These are phyloP conservation scores for Drosophila bipectinata DNA, from an alignment of 1,140 invertebrate genomes.

Conservation along the genomic window DNA sequence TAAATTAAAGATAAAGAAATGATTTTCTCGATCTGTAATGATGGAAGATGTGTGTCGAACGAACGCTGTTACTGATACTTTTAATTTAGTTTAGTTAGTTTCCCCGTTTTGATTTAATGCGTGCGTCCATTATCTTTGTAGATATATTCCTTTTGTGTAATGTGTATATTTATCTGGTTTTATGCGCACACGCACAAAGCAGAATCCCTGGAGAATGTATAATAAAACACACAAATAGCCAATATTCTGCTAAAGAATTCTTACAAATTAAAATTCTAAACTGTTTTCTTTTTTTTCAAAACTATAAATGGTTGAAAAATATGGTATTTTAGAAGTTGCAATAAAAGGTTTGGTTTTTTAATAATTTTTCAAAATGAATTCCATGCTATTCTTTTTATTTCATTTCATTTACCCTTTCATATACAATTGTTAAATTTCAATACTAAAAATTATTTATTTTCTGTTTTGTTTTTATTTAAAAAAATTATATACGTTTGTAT, in stretches of 20 bases:
- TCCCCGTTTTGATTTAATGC: slow-evolving; percentile 48
- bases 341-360: slow-evolving; percentile 22
- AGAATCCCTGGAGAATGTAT: slow-evolving; percentile 40
- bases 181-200: slow-evolving; percentile 35
- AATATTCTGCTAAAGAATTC: background rate
- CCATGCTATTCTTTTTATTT: slow-evolving; percentile 43
- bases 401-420: slow-evolving; percentile 28
- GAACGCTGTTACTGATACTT: slow-evolving; percentile 60
- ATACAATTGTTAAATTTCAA: slow-evolving; percentile 35
- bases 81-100: slow-evolving; percentile 73
- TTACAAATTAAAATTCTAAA: slow-evolving; percentile 3
- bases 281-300: background rate
- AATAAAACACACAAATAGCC: slow-evolving; percentile 49
- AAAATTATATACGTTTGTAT: slow-evolving; percentile 42
- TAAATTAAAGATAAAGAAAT: background rate
- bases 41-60: slow-evolving; percentile 14
- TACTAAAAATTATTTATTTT: slow-evolving; percentile 38
- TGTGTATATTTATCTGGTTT: slow-evolving; percentile 69
- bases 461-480: slow-evolving; percentile 48
- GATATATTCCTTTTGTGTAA: slow-evolving; percentile 46
- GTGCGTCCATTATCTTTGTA: slow-evolving; percentile 47
- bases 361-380: slow-evolving; percentile 24
- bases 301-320: background rate
- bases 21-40: slow-evolving; percentile 24
- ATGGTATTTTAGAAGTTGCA: background rate